These are phyloP conservation scores for Anoura caudifer DNA, from an alignment of 2,113 vertebrate genomes.

Conservation along the genomic window DNA sequence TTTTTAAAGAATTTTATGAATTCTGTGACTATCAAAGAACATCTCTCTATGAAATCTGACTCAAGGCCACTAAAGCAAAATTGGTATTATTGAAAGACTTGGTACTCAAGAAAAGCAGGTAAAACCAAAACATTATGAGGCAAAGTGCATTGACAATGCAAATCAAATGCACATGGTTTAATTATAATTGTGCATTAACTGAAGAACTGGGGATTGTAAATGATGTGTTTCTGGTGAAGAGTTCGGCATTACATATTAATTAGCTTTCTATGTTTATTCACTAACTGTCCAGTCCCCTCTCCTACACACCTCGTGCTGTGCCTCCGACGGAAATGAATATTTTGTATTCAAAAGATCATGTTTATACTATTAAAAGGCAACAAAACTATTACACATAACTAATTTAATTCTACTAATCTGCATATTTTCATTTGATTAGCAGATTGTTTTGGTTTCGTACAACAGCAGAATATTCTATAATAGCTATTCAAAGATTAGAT, in stretches of 20 bases:
- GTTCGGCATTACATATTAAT: constrained; percentile 77
- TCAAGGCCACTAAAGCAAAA: constrained; percentile 46
- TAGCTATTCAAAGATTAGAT: background rate
- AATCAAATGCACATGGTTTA: constrained; percentile 70
- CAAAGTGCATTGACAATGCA: constrained; percentile 69
- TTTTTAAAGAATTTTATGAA: constrained; percentile 45
- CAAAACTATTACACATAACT: constrained; percentile 56
- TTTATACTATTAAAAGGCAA: constrained; percentile 71
- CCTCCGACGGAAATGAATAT: constrained; percentile 67
- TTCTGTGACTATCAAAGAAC: constrained; percentile 63
- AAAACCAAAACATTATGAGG: constrained; percentile 61
- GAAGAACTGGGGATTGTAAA: constrained; percentile 74
- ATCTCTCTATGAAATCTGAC: constrained; percentile 15
- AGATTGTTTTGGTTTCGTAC: constrained; percentile 35
- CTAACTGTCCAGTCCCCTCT: constrained; percentile 70
- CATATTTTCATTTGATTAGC: constrained; percentile 62
- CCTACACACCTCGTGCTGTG: constrained; percentile 66
- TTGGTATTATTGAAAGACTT: constrained; percentile 55
- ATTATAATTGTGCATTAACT: constrained; percentile 73
- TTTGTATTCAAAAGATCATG: constrained; percentile 70
- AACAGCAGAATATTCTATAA: background rate
- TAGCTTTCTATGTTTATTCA: constrained; percentile 73
- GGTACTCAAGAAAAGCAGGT: constrained; percentile 58
- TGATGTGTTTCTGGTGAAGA: constrained; percentile 64
- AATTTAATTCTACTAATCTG: constrained; percentile 61